Evolutionary conservation across 2,888 invertebrate genomes (phyloP), one percentile per base, ranked within the genome.

Genomic region (Stegophylla sp.): DNA sequence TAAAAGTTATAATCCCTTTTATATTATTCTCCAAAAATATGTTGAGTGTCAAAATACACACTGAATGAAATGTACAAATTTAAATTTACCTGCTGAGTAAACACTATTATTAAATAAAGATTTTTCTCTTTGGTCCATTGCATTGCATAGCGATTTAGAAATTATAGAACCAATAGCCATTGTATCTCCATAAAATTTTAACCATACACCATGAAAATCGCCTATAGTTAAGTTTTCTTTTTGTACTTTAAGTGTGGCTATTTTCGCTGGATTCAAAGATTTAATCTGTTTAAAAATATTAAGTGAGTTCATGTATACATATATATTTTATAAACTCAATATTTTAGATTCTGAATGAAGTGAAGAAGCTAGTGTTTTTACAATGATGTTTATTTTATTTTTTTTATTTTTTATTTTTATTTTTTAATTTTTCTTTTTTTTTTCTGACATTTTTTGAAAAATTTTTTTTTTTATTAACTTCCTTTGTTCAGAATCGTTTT

Each of bases 171-270:
- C 61, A 17, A 61, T 28, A 17, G 26, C 28, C 5, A 28, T 61
- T 28, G 61, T 61, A 61, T 61, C 61, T 61, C 61, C 28, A 15
- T n/a, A 61, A 61, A 26, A 61, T 1, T 2, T 61, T 9, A 61
- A 28, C 61, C 61, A 61, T 28, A 34, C 17, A 28, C 61, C 34
- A 61, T 34, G 28, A n/a, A 61, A 61, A 61, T 61, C 34, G 28
- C 61, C 61, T 10, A 61, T 61, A 3, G 28, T 61, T 10, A 61
- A 28, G 10, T n/a, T 28, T 61, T 61, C 61, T 34, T 61, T 61
- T 34, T 61, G 61, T 0, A 61, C 28, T 61, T 61, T 7, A 10
- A 61, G 3, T 61, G 61, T 61, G 3, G 61, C 28, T 10, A 28
- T 17, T 0, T 61, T 34, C 17, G 61, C 61, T n/a, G 61, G 61